Evolutionary conservation across 2,113 vertebrate species (phyloP), one percentile per base, ranked within the genome.

Genomic region (Nothocercus nigrocapillus): DNA sequence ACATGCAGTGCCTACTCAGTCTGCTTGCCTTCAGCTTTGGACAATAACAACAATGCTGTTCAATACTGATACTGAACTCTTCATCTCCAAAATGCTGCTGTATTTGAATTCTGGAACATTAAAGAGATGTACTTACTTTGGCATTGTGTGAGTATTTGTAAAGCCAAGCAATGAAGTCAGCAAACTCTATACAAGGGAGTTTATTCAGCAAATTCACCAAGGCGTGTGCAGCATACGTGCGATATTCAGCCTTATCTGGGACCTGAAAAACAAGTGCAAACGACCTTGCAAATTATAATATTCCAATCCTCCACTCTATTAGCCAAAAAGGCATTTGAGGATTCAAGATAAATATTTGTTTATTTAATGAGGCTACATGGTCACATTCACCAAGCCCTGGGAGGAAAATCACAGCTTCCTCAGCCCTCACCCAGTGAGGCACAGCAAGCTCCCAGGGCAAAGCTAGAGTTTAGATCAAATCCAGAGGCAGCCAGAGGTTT

Each of bases 241-340:
- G 98, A 85, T 98, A 99, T 38, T 99, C 99, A 9, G 97, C 97
- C 91, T 99, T 99, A 91, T 99, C 99, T 42, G 98, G 98, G 91
- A 99, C 99, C 99, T 99, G 73, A n/a, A 97, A 98, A 10, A 73
- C 34, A 96, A 72, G 64, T 47, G 24, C 24, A 89, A 28, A 30
- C 40, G 51, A 25, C 51, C 11, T 32, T 3, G 30, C 67, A 38
- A 7, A 40, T 30, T 13, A 14, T 5, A 67, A 28, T 2, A 34
- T 16, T 54, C 3, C 6, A 3, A 11, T 12, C 11, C 42, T 47
- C 40, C 34, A 38, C 28, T 28, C 70, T 27, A 14, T 14, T n/a
- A 68, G 61, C 21, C 44, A 51, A 28, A 47, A 72, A 7, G 16
- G 47, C 36, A 70, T 73, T 72, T 42, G 42, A 89, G 45, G 42